Evolutionary conservation across 2,113 vertebrate genomes (phyloP).

Genomic region (Platysteira castanea): DNA sequence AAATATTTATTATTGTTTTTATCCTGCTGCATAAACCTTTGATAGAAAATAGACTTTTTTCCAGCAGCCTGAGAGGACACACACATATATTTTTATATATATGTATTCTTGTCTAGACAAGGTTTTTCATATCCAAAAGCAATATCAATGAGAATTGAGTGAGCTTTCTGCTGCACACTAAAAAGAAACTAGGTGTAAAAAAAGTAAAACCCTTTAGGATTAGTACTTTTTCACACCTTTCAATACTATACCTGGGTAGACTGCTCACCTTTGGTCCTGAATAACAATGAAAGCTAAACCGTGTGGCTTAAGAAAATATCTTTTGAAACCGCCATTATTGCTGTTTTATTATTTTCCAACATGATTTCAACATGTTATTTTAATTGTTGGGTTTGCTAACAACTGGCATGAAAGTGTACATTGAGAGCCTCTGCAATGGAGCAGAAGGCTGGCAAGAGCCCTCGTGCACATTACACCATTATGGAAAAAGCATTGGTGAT

Average conservation of each 20-base stretch:
- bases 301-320: neutral
- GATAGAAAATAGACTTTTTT: conserved; percentile 1
- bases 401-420: neutral
- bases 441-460: conserved; percentile 1
- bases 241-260: neutral
- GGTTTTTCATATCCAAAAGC: conserved; percentile 6
- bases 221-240: neutral
- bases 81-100: neutral
- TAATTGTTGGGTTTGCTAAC: neutral
- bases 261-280: neutral
- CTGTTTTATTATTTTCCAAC: neutral
- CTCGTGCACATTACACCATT: neutral
- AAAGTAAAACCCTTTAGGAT: neutral
- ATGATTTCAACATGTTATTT: neutral
- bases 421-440: neutral
- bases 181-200: neutral
- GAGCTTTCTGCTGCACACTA: neutral
- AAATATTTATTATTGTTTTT: conserved; percentile 27
- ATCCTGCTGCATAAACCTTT: neutral
- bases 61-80: neutral
- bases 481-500: conserved; percentile 1
- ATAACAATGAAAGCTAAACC: neutral
- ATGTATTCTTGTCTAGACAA: neutral
- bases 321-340: neutral
- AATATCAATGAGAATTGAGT: neutral